Evolutionary conservation across 1,140 invertebrate species (phyloP), one percentile per base, ranked within the genome.

Genomic region (Drosophila kohkoa): DNA sequence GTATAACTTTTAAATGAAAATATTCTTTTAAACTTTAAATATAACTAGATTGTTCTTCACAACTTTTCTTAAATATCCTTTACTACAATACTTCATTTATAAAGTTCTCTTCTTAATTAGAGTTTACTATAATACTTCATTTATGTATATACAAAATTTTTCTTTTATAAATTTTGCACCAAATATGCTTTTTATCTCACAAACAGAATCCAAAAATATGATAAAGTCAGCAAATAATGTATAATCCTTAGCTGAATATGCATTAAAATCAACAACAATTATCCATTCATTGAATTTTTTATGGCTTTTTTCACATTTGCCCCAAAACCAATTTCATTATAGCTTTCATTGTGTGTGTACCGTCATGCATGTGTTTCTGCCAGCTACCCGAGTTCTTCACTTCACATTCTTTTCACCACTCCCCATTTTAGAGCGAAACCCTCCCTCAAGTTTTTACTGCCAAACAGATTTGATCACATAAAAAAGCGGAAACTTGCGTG

Each of bases 401-500:
- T 43, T 43, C 38, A 11, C 20, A 28, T 46, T 59, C 54, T 25
- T 32, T 46, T 28, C n/a, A 28, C 30, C 38, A 59, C 65, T 6
- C 55, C 65, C 65, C 25, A 59, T 16, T 69, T 52, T 5, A 15
- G 51, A 43, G 11, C 13, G 25, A 70, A 75, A 70, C 64, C 51
- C 72, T 54, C 72, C 72, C 57, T 32, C 38, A 48, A 73, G 15
- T 54, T 66, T 58, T 15, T 48, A 30, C 30, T 55, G 15, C 43
- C 62, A 72, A 65, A 66, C 25, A 73, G 69, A 68, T 68, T 73
- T 73, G 45, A 43, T n/a, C 28, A 57, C 49, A 63, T 35, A 49
- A 41, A 74, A 59, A 52, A 67, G 5, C 30, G 25, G 3, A 25
- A 13, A n/a, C 20, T 1, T 57, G 15, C 13, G 1, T 4, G 4